Evolutionary conservation across 2,888 invertebrate genomes (phyloP), one percentile per base, ranked within the genome.

Genomic region (Drosophila paranaensis): DNA sequence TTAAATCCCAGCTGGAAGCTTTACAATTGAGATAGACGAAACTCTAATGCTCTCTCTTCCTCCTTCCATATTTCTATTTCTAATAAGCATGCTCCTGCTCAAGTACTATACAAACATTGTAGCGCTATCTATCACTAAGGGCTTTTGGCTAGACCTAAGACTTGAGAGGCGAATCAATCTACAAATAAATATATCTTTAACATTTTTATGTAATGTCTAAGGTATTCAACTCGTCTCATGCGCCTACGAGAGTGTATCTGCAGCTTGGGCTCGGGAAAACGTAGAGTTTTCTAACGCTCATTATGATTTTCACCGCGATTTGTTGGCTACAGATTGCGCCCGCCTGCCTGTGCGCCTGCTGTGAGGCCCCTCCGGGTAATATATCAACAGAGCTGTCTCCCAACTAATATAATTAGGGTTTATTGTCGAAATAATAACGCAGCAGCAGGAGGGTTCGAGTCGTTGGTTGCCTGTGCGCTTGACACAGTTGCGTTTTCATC

Each of bases 361-460:
- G 79, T 42, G 74, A 66, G 43, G 33, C 35, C 55, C 85, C 82
- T 67, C 51, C 40, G 39, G 89, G 88, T 72, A 76, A 84, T 85
- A 70, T 88, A 85, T 88, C 88, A 88, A 57, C 67, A 16, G 61
- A 57, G 71, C 74, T 58, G 60, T 56, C 89, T 83, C 68, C 82
- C 79, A 72, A 73, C 82, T 89, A 88, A 82, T 79, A 89, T 84
- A 84, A 84, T 84, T 84, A 84, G 71, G 81, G 88, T 79, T 74
- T 88, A 73, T 65, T 84, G 85, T 74, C 62, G 72, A 74, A 78
- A 84, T 84, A 78, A 72, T 76, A 82, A 66, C 68, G 57, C 66
- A 62, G 74, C 81, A 64, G 48, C 6, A 16, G 48, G 48, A 62
- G 73, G 69, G 55, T 51, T 55, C 45, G 42, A 37, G 46, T 35